These are phyloP conservation scores for Mola mola DNA, from an alignment of 2,113 vertebrate species.

Conservation along the genomic window DNA sequence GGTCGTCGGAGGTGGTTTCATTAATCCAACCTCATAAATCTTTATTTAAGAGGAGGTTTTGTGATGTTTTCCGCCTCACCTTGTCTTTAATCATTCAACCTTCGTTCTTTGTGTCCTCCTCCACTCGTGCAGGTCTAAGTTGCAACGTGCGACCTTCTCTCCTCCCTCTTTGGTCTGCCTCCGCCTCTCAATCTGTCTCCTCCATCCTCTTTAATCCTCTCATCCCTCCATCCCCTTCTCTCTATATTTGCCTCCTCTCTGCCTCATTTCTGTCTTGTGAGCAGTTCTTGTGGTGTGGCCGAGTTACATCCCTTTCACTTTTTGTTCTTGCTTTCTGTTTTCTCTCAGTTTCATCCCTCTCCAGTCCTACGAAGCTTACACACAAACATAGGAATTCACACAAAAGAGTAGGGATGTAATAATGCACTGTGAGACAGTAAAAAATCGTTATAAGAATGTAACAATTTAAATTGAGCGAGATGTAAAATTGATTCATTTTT, in stretches of 20 bases:
- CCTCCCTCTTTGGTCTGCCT: background rate
- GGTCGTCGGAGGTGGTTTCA: background rate
- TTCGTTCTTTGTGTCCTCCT: background rate
- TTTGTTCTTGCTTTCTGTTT: constrained; percentile 7
- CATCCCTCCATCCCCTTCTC: background rate
- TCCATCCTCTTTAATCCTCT: constrained; percentile 1
- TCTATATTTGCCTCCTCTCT: background rate
- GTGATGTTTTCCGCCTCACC: constrained; percentile 2
- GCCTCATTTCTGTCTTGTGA: background rate
- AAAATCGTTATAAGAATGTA: too few relatives aligned
- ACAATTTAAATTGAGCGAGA: too few relatives aligned
- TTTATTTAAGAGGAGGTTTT: constrained; percentile 10
- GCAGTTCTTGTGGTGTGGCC: constrained; percentile 6
- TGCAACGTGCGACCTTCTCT: too few relatives aligned
- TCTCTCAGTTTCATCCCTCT: background rate
- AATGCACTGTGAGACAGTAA: too few relatives aligned
- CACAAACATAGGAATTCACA: too few relatives aligned
- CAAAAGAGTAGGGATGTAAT: too few relatives aligned
- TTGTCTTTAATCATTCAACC: background rate
- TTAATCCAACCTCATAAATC: constrained; percentile 2
- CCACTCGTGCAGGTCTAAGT: too few relatives aligned
- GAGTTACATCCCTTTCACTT: constrained; percentile 11
- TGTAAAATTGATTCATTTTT: too few relatives aligned
- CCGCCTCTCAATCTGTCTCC: constrained; percentile 13
- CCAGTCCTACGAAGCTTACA: too few relatives aligned